Conservation (phyloP, 2,113 vertebrate species). For the Xyliphius kryptos region DNA sequence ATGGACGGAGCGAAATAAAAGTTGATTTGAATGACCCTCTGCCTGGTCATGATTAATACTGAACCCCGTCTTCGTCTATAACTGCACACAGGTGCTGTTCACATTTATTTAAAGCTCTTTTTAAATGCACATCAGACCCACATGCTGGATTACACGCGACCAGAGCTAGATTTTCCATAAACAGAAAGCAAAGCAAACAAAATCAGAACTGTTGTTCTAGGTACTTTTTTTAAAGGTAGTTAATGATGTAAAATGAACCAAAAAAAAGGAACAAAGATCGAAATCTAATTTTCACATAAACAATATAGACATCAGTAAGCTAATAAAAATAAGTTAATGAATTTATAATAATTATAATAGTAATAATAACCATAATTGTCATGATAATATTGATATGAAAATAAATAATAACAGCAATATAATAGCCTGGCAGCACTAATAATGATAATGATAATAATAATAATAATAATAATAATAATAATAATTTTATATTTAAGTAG, state of each 20-base stretch:
- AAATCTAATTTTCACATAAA: too few relatives aligned
- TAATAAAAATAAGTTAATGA: background rate
- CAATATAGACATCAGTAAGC: too few relatives aligned
- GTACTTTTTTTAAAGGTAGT: too few relatives aligned
- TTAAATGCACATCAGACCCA: constrained; percentile 21
- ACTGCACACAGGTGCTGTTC: constrained; percentile 51
- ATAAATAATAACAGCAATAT: background rate
- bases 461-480: constrained; percentile 16
- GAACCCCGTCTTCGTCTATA: constrained; percentile 40
- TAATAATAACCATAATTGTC: background rate
- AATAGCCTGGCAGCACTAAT: too few relatives aligned
- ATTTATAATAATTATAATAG: constrained; percentile 3
- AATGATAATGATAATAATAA: constrained; percentile 1
- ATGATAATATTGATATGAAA: background rate
- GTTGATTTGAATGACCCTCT: constrained; percentile 43
- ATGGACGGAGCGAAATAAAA: constrained; percentile 42
- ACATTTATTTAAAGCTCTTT: constrained; percentile 42
- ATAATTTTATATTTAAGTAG: background rate
- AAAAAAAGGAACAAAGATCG: too few relatives aligned
- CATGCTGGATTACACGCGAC: background rate
- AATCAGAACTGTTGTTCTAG: too few relatives aligned
- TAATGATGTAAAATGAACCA: too few relatives aligned
- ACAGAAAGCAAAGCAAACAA: too few relatives aligned
- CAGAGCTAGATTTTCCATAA: too few relatives aligned
- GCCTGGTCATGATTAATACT: constrained; percentile 46